These are phyloP conservation scores for Spodoptera littoralis DNA, from an alignment of 2,888 invertebrate species.

Conservation along the genomic window DNA sequence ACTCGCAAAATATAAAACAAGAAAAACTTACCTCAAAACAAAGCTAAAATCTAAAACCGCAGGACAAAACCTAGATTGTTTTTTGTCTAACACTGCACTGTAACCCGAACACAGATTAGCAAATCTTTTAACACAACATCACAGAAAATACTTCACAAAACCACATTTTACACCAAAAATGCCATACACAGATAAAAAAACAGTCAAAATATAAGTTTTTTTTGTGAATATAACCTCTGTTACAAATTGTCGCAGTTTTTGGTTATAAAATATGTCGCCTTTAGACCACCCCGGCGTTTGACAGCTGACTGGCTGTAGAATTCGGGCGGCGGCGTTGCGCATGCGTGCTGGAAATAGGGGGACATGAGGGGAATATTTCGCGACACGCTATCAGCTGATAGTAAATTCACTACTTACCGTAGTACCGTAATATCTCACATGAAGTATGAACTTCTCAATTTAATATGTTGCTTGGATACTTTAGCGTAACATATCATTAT, in stretches of 20 bases:
- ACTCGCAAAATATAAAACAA: conserved; percentile 7
- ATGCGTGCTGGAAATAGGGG: conserved; percentile 64
- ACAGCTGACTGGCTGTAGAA: conserved; percentile 76
- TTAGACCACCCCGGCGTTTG: conserved; percentile 65
- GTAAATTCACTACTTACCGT: neutral
- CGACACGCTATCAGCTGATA: conserved; percentile 56
- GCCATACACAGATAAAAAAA: conserved; percentile 14
- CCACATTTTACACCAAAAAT: conserved; percentile 19
- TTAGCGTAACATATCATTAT: too few relatives aligned
- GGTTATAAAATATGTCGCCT: conserved; percentile 35
- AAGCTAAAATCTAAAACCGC: conserved; percentile 30
- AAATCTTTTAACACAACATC: conserved; percentile 2
- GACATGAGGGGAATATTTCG: conserved; percentile 52
- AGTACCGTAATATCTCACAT: too few relatives aligned
- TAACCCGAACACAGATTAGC: conserved; percentile 21
- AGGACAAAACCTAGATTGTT: conserved; percentile 41
- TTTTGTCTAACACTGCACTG: conserved; percentile 51
- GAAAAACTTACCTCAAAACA: conserved; percentile 32
- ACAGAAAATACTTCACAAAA: neutral
- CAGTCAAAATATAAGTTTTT: neutral
- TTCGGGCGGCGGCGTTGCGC: conserved; percentile 61
- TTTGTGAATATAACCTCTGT: conserved; percentile 43
- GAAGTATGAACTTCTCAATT: too few relatives aligned
- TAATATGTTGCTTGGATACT: too few relatives aligned
- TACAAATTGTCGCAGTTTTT: conserved; percentile 2